Evolutionary conservation across 2,113 vertebrate species (phyloP).

Genomic region (Candoia aspera): DNA sequence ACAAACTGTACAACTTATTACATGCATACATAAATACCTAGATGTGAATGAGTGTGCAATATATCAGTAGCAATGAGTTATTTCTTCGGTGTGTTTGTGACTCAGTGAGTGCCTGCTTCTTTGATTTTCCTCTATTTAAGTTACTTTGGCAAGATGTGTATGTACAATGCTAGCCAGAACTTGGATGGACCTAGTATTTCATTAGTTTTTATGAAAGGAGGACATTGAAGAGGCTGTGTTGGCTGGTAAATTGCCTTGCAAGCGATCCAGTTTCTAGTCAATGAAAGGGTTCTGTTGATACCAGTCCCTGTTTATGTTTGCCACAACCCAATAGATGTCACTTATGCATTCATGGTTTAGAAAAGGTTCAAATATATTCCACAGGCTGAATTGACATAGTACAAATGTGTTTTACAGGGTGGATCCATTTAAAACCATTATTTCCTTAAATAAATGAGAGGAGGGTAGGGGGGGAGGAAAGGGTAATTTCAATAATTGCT

Average conservation of each 20-base stretch:
- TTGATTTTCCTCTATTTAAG: constrained; percentile 1
- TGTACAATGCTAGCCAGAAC: constrained; percentile 4
- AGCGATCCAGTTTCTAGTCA: constrained; percentile 1
- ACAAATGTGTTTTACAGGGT: not conserved
- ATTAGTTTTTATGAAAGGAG: constrained; percentile 4
- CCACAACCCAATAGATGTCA: not conserved
- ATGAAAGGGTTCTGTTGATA: constrained; percentile 18
- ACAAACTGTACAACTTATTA: not conserved
- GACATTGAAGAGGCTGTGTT: not conserved
- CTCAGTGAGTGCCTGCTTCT: constrained; percentile 10
- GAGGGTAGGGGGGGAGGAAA: not conserved
- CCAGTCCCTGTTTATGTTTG: not conserved
- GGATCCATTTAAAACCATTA: not conserved
- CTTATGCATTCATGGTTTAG: not conserved
- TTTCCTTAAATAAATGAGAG: not conserved
- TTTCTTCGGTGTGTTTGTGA: constrained; percentile 12
- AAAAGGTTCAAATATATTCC: constrained; percentile 2
- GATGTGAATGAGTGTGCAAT: not conserved
- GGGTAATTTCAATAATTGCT: not conserved
- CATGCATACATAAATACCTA: not conserved
- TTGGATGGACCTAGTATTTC: not conserved
- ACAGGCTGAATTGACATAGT: not conserved
- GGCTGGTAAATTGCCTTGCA: not conserved
- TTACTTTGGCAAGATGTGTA: constrained; percentile 9
- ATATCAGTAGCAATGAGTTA: not conserved